Evolutionary conservation across 64 coral and sea anemone species (phyloP).

Genomic region (Acropora yongei): DNA sequence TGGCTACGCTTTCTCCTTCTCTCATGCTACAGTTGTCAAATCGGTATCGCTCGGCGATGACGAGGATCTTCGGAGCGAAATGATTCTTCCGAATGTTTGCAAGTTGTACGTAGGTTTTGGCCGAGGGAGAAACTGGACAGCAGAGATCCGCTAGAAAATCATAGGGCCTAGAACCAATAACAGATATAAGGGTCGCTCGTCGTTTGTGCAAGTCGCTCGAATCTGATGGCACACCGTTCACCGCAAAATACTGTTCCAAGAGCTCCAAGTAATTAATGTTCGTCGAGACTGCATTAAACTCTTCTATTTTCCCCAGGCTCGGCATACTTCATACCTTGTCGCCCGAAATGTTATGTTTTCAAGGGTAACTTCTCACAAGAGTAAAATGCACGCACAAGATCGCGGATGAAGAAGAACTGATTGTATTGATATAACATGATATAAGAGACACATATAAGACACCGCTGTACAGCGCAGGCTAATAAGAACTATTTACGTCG

Average conservation of each 20-base stretch:
- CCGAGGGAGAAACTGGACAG: conserved; percentile 33
- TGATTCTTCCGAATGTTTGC: too few species aligned
- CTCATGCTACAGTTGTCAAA: conserved; percentile 34
- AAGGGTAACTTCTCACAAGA: too few species aligned
- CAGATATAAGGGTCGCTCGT: conserved; percentile 18
- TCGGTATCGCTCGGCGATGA: too few species aligned
- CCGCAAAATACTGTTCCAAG: conserved; percentile 61
- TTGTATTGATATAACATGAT: too few species aligned
- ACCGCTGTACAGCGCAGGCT: too few species aligned
- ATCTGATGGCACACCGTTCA: conserved; percentile 45
- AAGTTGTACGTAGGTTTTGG: too few species aligned
- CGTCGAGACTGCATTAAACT: conserved; percentile 60
- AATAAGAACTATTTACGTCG: neutral
- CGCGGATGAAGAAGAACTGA: too few species aligned
- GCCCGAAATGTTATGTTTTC: neutral
- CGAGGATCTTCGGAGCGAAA: too few species aligned
- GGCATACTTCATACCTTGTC: neutral
- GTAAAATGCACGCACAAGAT: too few species aligned
- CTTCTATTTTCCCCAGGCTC: conserved; percentile 50
- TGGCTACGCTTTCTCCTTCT: conserved; percentile 15
- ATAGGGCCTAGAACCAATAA: conserved; percentile 3
- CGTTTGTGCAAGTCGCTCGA: conserved; percentile 4
- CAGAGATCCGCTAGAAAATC: conserved; percentile 46
- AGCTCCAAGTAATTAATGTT: conserved; percentile 65
- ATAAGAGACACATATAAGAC: too few species aligned